Base-by-base conservation (phyloP, 2,888 invertebrate genomes). In the Leptopterna dolabrata region DNA sequence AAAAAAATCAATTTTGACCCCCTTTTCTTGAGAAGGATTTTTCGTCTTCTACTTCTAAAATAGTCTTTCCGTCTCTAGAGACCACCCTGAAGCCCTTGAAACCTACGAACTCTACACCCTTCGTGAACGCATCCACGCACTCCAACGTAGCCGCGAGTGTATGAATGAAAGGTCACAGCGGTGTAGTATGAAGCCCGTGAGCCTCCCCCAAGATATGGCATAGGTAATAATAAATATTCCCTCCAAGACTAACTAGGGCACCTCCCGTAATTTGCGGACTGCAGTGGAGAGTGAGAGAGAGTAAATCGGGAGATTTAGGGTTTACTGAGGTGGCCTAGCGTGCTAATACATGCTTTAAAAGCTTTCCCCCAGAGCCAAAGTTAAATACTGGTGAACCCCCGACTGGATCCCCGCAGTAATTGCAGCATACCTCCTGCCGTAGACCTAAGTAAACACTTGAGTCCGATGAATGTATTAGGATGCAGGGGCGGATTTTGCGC, bases 271-370 rank as follows among this genome's bases (percentile, higher is more conserved):
- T 73, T 73, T 43, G 81, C 29, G 81, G 51, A 55, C 81, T 81
- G 81, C 51, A 55, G 51, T 30, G 55, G 47, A 7, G 55, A 80
- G 51, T 47, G 19, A 27, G 51, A 55, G 47, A 29, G 19, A 81
- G 51, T 55, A 30, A 81, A 81, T 81, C 81, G 81, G 36, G n/a
- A 47, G 81, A 55, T 81, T n/a, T n/a, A 81, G 55, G 81, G 81
- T 81, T 81, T 81, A 81, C 55, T 81, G 81, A 81, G 81, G 81
- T 81, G 81, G 81, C 30, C 81, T 51, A 55, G 81, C 81, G 81
- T 81, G 81, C 81, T 81, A 81, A 81, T 81, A 81, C 55, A 81
- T 45, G 81, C 81, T 81, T 81, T 51, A 81, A 51, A 30, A 13
- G 24, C 55, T 63, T 63, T 63, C 24, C 63, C 63, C 24, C 24